These are phyloP conservation scores for Bucorvus abyssinicus DNA, from an alignment of 2,797 vertebrate species.

Conservation along the genomic window DNA sequence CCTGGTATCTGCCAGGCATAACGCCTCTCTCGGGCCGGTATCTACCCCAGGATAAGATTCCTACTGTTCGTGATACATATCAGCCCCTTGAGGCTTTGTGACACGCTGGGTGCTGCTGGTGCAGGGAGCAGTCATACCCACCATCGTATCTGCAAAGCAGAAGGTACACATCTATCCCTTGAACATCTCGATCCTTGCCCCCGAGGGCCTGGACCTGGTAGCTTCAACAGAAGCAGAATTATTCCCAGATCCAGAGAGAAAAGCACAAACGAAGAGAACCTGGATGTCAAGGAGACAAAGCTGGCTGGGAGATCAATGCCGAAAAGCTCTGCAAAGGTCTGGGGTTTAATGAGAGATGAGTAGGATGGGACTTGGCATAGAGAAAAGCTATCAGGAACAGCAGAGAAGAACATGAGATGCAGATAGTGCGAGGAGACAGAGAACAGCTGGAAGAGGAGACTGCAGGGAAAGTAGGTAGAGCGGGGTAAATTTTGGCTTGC, in stretches of 20 bases:
- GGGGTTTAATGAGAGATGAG: slow-evolving; percentile 11
- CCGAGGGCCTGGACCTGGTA: neutral
- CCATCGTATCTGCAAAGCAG: neutral
- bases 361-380: neutral
- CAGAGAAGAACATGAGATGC: neutral
- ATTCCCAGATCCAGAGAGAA: slow-evolving; percentile 9
- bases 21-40: neutral
- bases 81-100: neutral
- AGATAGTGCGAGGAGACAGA: neutral
- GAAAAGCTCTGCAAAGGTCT: neutral
- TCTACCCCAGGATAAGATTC: neutral
- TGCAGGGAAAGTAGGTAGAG: neutral
- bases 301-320: neutral
- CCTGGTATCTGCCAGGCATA: neutral
- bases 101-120: neutral
- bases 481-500: neutral
- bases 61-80: neutral
- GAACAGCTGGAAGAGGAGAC: neutral
- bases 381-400: neutral
- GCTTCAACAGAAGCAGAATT: neutral
- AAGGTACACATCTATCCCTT: neutral
- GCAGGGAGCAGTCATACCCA: neutral
- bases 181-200: neutral
- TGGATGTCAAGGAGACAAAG: neutral
- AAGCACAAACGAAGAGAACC: neutral